Base-by-base conservation (phyloP, 2,797 vertebrate genomes). In the Argyrosomus regius region DNA sequence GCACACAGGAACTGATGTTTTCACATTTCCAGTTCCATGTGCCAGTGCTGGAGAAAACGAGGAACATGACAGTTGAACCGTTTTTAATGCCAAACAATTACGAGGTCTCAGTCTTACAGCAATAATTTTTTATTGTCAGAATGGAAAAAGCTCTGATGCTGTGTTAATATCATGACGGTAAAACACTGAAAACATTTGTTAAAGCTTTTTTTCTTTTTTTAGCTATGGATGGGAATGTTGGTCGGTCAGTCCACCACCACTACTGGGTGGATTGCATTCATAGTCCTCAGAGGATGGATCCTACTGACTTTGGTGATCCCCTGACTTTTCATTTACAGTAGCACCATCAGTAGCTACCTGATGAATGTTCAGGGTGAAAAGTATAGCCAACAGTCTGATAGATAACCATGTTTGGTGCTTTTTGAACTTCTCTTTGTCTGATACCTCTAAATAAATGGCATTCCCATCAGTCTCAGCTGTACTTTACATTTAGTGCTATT, bases 251-350 rank as follows among this genome's bases (percentile, higher is more conserved):
- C 17, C 6, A 31, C 24, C 18, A 22, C 50, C 48, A 1, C 28
- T 18, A 14, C 16, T 39, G 24, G 20, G 57, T 39, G n/a, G 46
- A 41, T 72, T 41, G 35, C 12, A n/a, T 22, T n/a, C 18, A 28
- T 48, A 16, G 17, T 49, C 16, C 6, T 11, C 50, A 39, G 20
- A 64, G 26, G 50, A 73, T 53, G 41, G 35, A 35, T 63, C 31
- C 31, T 17, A 43, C 35, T 52, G 35, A 16, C 49, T 22, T 26
- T 66, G 22, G 3, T 50, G 60, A 63, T 31, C 14, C 24, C 5
- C 26, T 20, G 14, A 71, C 45, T 26, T 72, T 72, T 61, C 31
- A 20, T 43, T 11, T 54, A 54, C 50, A 68, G 16, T 43, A 54
- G 65, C n/a, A 35, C 35, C 35, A 35, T 35, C 35, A 35, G 35